phyloP scores from a whole-genome alignment of 2,113 vertebrate genomes.

The Microtus montanus region DNA sequence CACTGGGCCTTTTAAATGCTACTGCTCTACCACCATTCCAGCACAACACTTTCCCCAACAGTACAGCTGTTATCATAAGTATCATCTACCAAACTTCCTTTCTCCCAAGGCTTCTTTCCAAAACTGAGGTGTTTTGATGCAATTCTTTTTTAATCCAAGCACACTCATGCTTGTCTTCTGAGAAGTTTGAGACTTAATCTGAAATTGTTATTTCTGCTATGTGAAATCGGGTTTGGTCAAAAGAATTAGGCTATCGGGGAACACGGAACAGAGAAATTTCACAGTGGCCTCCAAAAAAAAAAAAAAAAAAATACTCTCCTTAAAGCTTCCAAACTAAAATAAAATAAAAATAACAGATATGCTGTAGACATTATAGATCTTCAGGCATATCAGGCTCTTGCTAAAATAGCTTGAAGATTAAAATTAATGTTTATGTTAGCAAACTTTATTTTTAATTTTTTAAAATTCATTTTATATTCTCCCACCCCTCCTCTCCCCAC shows the following conservation, averaged over 20 bases:
- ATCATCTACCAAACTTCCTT: neutral
- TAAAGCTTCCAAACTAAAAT: slow-evolving; percentile 13
- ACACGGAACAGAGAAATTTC: slow-evolving; percentile 27
- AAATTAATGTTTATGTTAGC: slow-evolving; percentile 32
- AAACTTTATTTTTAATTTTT: neutral
- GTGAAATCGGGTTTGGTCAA: neutral
- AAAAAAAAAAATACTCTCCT: slow-evolving; percentile 45
- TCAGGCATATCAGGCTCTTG: neutral
- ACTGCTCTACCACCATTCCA: neutral
- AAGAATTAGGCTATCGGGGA: slow-evolving; percentile 18
- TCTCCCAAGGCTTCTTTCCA: neutral
- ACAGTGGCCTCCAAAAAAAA: slow-evolving; percentile 42
- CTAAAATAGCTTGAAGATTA: neutral
- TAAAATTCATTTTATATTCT: no score
- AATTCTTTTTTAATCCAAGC: neutral
- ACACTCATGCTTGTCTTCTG: neutral
- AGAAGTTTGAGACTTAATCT: slow-evolving; percentile 18
- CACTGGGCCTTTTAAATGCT: neutral
- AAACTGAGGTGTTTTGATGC: neutral
- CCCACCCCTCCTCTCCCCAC: no score
- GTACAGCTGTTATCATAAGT: neutral
- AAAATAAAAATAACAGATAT: slow-evolving; percentile 6
- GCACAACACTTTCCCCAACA: neutral
- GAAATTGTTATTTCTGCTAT: slow-evolving; percentile 33
- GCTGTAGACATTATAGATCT: slow-evolving; percentile 37